Base-by-base conservation (phyloP, 2,888 invertebrate species). In the Tetragonisca angustula region DNA sequence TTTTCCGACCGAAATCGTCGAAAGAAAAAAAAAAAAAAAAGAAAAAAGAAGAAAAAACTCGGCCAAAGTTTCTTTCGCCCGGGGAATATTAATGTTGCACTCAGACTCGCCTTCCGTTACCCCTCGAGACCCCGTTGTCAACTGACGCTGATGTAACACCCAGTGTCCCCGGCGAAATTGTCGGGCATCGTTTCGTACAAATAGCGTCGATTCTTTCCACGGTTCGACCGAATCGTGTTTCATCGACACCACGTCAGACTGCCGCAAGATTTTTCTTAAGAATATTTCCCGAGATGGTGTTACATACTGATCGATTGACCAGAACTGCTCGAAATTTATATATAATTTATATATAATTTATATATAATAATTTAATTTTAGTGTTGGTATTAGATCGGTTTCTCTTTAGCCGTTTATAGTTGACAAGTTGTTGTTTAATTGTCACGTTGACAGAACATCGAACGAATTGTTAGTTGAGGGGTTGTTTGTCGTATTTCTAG, bases 11-110 rank as follows among this genome's bases (percentile, higher is more conserved):
- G 67, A 62, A 82, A 76, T 76, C 82, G 67, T 9, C 21, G 83
- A 62, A 0, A 0, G 0, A 17, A 5, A 19, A 17, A 9, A 52
- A 0, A 19, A 4, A 19, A 6, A 17, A 19, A 52, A 6, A 15
- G 21, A 0, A 19, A 4, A 19, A 6, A 17, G 6, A 52, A 6
- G 4, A 19, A 36, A 61, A 76, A 75, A 62, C 67, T 82, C 70
- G 24, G 24, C 43, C 67, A 67, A 76, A 83, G 71, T 71, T 81
- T 62, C 76, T 71, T 62, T 82, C 50, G 65, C 36, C 19, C 15
- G 59, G 61, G 9, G 56, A 83, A 83, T 83, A 83, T 83, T 82
- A 82, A 82, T 76, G 82, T 24, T 67, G 82, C 82, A 81, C 75
- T 82, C 52, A 50, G 75, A 61, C 43, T 49, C 17, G 24, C 19